Evolutionary conservation across 2,113 vertebrate species (phyloP), one percentile per base, ranked within the genome.

Genomic region (Rostratula benghalensis): DNA sequence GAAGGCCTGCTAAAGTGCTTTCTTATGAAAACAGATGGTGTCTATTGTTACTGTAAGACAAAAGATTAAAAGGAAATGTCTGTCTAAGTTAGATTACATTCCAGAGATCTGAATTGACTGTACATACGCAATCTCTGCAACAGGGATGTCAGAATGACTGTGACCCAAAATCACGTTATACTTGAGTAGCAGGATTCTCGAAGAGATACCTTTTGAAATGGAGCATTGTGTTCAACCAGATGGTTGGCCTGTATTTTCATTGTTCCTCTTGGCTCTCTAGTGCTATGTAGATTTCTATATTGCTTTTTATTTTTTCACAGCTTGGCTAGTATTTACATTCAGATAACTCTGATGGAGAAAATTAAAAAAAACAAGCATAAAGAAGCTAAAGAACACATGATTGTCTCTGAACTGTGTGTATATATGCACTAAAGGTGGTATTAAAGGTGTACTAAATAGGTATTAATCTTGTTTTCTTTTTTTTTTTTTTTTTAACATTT

Each of bases 391-490:
- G 79, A 87, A 48, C 16, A 13, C 18, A 13, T 21, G 0, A 91
- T 96, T 96, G 61, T 91, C 77, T 95, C 70, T 89, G 88, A 94
- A 94, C 83, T n/a, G 56, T 50, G 59, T 51, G 22, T 24, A 10
- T 13, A 14, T 8, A 9, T 43, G 37, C 59, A 82, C 78, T 74
- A 57, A 57, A 56, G 59, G 63, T 71, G 60, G 35, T 90, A 86
- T 93, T 95, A 97, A 93, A 97, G 67, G 89, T 93, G 60, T 85
- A 30, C 45, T 94, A 94, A 98, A 90, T 39, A 95, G 64, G 46
- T 92, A 97, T 97, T 97, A 91, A 96, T 96, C 87, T 96, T 97
- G 46, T 61, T 90, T 27, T 50, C 24, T 59, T 16, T 33, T 19
- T 33, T 74, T 57, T 57, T 5, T 59, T 20, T 59, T 48, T 19